Evolutionary conservation across 2,888 invertebrate genomes (phyloP).

Genomic region (Tiliacea aurago): DNA sequence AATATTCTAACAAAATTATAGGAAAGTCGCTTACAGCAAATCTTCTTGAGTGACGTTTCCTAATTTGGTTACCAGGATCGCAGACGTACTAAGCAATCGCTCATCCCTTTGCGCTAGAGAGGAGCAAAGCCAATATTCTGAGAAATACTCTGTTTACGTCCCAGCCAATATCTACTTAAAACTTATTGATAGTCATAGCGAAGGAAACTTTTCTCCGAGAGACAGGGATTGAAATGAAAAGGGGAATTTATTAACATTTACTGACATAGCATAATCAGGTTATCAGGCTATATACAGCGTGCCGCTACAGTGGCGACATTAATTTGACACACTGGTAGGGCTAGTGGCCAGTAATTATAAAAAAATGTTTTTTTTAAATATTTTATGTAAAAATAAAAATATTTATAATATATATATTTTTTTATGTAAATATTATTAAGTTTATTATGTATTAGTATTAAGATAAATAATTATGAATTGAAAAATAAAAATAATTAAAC

Average conservation of each 20-base stretch:
- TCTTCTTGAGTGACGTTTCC: conserved; percentile 23
- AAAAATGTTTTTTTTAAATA: too few species aligned
- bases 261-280: background rate
- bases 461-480: too few species aligned
- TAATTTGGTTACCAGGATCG: conserved; percentile 28
- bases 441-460: too few species aligned
- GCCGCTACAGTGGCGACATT: too few species aligned
- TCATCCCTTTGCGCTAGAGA: conserved; percentile 33
- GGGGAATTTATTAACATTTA: conserved; percentile 12
- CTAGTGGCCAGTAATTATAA: too few species aligned
- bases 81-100: conserved; percentile 34
- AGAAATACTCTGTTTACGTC: conserved; percentile 13
- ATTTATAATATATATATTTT: too few species aligned
- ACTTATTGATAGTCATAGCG: conserved; percentile 23
- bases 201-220: conserved; percentile 3
- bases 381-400: too few species aligned
- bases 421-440: too few species aligned
- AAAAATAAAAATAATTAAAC: too few species aligned
- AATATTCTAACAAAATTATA: conserved; percentile 11
- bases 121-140: conserved; percentile 31
- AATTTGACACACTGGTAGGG: too few species aligned
- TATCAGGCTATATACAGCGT: too few species aligned
- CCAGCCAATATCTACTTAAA: conserved; percentile 4
- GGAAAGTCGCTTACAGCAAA: conserved; percentile 7
- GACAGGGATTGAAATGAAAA: conserved; percentile 1